phyloP scores from a whole-genome alignment of 1,140 invertebrate genomes.

The Adoxophyes honmai region DNA sequence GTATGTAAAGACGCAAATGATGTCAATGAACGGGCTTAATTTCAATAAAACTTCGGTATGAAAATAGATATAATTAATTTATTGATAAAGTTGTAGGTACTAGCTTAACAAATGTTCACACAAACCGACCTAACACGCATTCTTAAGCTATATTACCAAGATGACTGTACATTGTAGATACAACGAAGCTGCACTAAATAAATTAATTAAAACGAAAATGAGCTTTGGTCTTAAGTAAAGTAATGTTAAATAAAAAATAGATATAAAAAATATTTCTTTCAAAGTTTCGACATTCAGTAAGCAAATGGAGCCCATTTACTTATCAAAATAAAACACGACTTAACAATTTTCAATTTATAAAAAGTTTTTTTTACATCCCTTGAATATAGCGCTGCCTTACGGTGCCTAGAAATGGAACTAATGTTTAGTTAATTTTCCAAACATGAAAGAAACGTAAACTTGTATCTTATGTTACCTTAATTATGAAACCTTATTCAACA shows the following conservation, averaged over 20 bases:
- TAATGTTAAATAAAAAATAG: constrained; percentile 29
- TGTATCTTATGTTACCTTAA: too few relatives aligned
- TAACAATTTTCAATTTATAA: too few relatives aligned
- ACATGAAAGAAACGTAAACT: too few relatives aligned
- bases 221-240: constrained; percentile 52
- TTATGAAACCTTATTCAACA: too few relatives aligned
- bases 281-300: not conserved
- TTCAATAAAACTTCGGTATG: constrained; percentile 33
- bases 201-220: constrained; percentile 47
- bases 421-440: too few relatives aligned
- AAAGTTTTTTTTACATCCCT: too few relatives aligned
- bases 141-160: constrained; percentile 28
- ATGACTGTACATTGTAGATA: constrained; percentile 30
- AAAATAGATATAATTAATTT: constrained; percentile 68
- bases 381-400: too few relatives aligned
- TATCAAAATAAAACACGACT: too few relatives aligned
- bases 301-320: not conserved
- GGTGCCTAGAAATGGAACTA: too few relatives aligned
- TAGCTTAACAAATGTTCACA: constrained; percentile 57
- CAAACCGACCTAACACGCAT: constrained; percentile 36
- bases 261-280: not conserved
- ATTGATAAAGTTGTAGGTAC: constrained; percentile 50
- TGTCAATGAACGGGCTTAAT: too few relatives aligned
- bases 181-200: constrained; percentile 21
- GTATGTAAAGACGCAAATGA: not conserved